phyloP scores from a whole-genome alignment of 2,113 vertebrate genomes.

The Malaclemys terrapin region DNA sequence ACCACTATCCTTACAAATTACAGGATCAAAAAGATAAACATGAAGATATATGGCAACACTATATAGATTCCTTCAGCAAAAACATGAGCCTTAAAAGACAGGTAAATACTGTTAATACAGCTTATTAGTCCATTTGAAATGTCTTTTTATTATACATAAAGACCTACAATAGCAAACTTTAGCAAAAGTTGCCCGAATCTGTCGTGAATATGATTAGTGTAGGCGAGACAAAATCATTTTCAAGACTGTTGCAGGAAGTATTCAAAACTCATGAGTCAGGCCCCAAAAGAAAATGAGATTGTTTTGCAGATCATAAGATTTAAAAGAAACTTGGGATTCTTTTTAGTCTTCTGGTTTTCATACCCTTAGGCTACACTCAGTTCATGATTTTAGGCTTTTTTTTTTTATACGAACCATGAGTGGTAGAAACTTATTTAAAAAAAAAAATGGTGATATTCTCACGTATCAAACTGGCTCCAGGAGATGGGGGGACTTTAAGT shows the following conservation, averaged over 20 bases:
- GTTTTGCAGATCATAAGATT: not conserved
- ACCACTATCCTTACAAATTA: rapidly evolving
- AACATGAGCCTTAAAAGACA: not conserved
- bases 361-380: not conserved
- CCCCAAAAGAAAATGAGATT: not conserved
- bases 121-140: not conserved
- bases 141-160: not conserved
- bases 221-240: not conserved
- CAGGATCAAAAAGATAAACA: not conserved
- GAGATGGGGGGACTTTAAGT: not conserved
- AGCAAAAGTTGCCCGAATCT: not conserved
- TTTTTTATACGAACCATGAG: not conserved
- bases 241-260: not conserved
- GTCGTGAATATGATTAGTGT: not conserved
- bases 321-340: not conserved
- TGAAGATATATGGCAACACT: not conserved
- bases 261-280: not conserved
- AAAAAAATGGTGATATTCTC: not conserved
- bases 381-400: not conserved
- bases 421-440: not conserved
- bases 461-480: not conserved
- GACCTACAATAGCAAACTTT: not conserved
- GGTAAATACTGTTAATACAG: not conserved
- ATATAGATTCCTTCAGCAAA: not conserved
- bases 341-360: not conserved